Evolutionary conservation across 2,113 vertebrate species (phyloP), one percentile per base, ranked within the genome.

Genomic region (Lucifuga dentata): DNA sequence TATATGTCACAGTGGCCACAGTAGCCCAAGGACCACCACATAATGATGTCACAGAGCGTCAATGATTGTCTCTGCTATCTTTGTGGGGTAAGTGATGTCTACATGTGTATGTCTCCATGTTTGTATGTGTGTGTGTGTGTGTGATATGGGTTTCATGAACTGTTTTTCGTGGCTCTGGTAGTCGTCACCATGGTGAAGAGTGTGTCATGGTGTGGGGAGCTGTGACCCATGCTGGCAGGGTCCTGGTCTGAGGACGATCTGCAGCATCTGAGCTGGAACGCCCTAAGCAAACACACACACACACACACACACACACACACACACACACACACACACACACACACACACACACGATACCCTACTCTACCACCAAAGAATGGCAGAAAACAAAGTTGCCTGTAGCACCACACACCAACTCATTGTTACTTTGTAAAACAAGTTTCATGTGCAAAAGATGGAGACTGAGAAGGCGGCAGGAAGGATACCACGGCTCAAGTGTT

Each of bases 401-500:
- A 3, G 26, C 44, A 48, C 71, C 59, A 62, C 39, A 52, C 58
- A 66, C 33, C 13, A 4, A 49, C 60, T 73, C 35, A 36, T 49
- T 24, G 46, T 49, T 24, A 13, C 23, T 15, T 24, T 38, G 60
- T 76, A 49, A n/a, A n/a, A n/a, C n/a, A n/a, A n/a, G n/a, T n/a
- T n/a, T 74, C 60, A 57, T 61, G 66, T 60, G 56, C 1, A 6
- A 78, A 58, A 61, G 44, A 33, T 33, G 4, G 13, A 65, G 53
- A 83, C 51, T 5, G 32, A 16, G 43, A 57, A 56, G 66, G 57
- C 20, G 5, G 20, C 43, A 67, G 69, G 63, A 84, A 83, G 73
- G 70, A 81, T 75, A 76, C 19, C 19, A 68, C 56, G 76, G 66
- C 65, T 84, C 71, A 67, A 86, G 67, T 81, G 78, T 75, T 87